These are phyloP conservation scores for Ophonus ardosiacus DNA, from an alignment of 2,888 invertebrate species.

Conservation along the genomic window DNA sequence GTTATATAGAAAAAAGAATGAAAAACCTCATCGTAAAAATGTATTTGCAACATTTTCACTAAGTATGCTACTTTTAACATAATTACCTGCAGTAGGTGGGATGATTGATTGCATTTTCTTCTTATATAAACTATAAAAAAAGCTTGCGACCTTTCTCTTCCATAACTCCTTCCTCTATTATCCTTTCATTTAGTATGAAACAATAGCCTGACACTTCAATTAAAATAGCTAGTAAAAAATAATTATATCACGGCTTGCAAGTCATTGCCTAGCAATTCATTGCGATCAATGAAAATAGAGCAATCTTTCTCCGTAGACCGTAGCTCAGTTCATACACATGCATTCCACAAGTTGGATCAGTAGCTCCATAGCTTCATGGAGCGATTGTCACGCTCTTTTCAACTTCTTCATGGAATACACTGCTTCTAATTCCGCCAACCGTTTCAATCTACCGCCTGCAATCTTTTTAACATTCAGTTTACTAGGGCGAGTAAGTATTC, in stretches of 20 bases:
- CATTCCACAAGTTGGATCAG: neutral
- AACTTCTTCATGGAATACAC: neutral
- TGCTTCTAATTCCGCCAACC: neutral
- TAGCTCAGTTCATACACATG: neutral
- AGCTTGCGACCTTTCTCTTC: neutral
- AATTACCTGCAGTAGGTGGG: no score
- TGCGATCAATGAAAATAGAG: slow-evolving; percentile 24
- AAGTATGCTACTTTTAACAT: no score
- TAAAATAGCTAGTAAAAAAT: slow-evolving; percentile 19
- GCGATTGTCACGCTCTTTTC: neutral
- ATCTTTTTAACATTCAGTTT: neutral
- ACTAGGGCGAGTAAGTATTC: neutral
- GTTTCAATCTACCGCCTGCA: neutral
- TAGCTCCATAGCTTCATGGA: neutral
- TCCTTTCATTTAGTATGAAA: neutral
- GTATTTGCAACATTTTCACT: no score
- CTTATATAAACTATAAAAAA: neutral
- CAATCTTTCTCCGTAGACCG: neutral
- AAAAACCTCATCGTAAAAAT: no score
- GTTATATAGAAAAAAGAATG: no score
- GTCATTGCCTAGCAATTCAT: slow-evolving; percentile 29
- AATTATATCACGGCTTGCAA: slow-evolving; percentile 10
- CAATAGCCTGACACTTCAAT: slow-evolving; percentile 2
- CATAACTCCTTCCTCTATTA: neutral
- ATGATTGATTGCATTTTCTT: neutral